Evolutionary conservation across 2,797 vertebrate genomes (phyloP), one percentile per base, ranked within the genome.

Genomic region (Telmatherina bonti): DNA sequence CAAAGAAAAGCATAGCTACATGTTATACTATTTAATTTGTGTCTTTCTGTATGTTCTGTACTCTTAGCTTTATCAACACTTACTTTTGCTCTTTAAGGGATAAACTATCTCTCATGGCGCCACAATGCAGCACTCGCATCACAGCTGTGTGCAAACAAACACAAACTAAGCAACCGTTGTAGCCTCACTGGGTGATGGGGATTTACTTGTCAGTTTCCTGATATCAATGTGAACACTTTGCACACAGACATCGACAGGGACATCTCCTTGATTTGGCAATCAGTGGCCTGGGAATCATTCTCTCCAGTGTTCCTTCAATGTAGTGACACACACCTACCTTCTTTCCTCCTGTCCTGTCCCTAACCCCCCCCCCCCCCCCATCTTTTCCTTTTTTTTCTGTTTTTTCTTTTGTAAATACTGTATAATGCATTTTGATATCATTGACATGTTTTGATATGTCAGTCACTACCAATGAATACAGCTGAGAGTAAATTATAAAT

Each of bases 341-440:
- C 67, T 83, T 70, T 73, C 82, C 85, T 70, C 76, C 63, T 36
- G 16, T 53, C 59, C 73, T 68, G 52, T 24, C 66, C 75, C 74
- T 27, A 68, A 59, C 15, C 16, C 59, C 47, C 33, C 22, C 62
- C 57, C 77, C 20, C 56, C 67, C n/a, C n/a, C n/a, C n/a, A n/a
- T n/a, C n/a, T n/a, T n/a, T n/a, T n/a, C n/a, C n/a, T n/a, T n/a
- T n/a, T 30, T 86, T 86, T 90, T 58, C 75, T 85, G 90, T 92
- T 89, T 91, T 55, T 30, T 72, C 84, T 87, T 82, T 87, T 94
- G 92, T 94, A 94, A 93, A 94, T 94, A 93, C 89, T 93, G 93
- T 94, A 94, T 88, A 93, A 93, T 93, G 93, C 93, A 94, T 94
- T 94, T 94, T 94, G 93, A 94, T 94, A 94, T 94, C 93, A 94